Evolutionary conservation across 2,888 invertebrate species (phyloP), one percentile per base, ranked within the genome.

Genomic region (Calliopum simillimum): DNA sequence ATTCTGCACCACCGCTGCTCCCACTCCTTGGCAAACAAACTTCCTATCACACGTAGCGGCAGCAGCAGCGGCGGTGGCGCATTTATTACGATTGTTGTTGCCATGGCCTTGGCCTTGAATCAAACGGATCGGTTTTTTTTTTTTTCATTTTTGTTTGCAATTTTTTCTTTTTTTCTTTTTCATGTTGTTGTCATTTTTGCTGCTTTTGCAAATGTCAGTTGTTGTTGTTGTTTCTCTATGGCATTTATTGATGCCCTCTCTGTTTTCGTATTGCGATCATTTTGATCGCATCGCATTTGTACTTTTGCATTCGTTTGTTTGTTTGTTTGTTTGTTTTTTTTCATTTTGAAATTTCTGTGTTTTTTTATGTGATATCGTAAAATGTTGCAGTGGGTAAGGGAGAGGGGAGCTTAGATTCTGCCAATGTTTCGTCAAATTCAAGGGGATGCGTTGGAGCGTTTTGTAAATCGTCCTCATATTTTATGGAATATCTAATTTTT

Each of bases 111-210:
- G 56, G 44, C 51, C 21, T 3, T 16, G 59, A 12, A 68, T 43
- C 46, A 46, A 49, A 21, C 46, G 25, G n/a, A 51, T 68, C 5
- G 53, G 59, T 41, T 51, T 65, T 51, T 59, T 13, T 6, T 53
- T 66, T 13, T 46, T n/a, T n/a, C n/a, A 59, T 23, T 23, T 62
- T 14, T 11, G 13, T 19, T 13, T 14, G 44, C 21, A 11, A 46
- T 25, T 23, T 19, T 11, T 69, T 69, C n/a, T 59, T 70, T 69
- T 63, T 65, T 66, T 55, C 25, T 25, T 68, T 70, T 55, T 47
- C 43, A 44, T 55, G 44, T 33, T 33, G 33, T 33, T 33, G 33
- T 33, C 8, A 33, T 33, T 33, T 33, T 33, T 33, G 33, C 33
- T 33, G 33, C 33, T 33, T 33, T 33, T 33, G 33, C 13, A 13